Evolutionary conservation across 2,888 invertebrate species (phyloP).

Genomic region (Drosophila melanocephala): DNA sequence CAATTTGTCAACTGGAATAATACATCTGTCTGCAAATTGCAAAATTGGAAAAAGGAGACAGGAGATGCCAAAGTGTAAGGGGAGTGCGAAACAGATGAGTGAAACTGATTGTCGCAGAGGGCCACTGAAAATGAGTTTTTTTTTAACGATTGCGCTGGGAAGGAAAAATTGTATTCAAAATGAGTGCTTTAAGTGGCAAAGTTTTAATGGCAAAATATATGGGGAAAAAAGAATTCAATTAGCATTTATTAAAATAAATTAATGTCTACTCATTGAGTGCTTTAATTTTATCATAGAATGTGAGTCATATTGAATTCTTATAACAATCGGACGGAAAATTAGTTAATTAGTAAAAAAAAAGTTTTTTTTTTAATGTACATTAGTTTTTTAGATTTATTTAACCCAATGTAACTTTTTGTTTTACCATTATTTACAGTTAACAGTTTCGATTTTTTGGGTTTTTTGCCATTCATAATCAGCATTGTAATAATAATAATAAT

Average conservation of each 20-base stretch:
- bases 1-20: constrained; percentile 43
- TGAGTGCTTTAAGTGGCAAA: background rate
- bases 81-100: constrained; percentile 2
- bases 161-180: background rate
- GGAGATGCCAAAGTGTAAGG: background rate
- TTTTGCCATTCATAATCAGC: background rate
- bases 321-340: background rate
- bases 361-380: too few species aligned
- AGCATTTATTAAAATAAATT: background rate
- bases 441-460: background rate
- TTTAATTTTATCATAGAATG: background rate
- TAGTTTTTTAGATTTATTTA: too few species aligned
- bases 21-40: constrained; percentile 17
- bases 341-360: too few species aligned
- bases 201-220: constrained; percentile 3
- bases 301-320: background rate
- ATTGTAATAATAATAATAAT: constrained; percentile 2
- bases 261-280: background rate
- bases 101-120: background rate
- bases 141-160: background rate
- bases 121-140: background rate
- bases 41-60: background rate
- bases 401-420: too few species aligned
- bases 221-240: constrained; percentile 2
- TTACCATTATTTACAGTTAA: too few species aligned